Conservation (phyloP, 2,113 vertebrate species). For the Garra rufa region DNA sequence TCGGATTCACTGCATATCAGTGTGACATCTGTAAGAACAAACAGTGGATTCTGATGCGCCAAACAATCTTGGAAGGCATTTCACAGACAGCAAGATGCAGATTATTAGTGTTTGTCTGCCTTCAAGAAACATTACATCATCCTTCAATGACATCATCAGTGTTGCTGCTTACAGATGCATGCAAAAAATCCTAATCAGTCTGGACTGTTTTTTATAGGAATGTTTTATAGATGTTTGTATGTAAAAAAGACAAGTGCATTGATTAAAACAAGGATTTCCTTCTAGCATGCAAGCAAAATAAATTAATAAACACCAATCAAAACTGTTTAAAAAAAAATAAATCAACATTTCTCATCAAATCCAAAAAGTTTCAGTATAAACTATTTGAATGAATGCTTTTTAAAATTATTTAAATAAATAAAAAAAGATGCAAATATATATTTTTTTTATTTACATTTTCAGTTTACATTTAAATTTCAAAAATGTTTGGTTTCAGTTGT, state of each 20-base stretch:
- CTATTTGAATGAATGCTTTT: too few relatives aligned
- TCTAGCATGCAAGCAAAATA: not conserved
- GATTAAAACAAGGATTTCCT: not conserved
- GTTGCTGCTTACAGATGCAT: not conserved
- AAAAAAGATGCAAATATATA: too few relatives aligned
- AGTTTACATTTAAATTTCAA: too few relatives aligned
- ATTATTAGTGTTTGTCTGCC: not conserved
- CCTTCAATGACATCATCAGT: not conserved
- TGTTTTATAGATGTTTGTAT: too few relatives aligned
- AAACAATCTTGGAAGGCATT: not conserved
- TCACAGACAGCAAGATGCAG: not conserved
- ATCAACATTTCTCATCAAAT: too few relatives aligned
- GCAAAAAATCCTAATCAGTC: not conserved
- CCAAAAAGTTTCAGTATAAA: too few relatives aligned
- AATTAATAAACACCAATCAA: too few relatives aligned
- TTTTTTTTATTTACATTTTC: too few relatives aligned
- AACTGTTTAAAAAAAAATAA: too few relatives aligned
- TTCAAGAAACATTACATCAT: slow-evolving; percentile 1
- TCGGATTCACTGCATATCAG: not conserved
- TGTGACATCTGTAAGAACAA: not conserved
- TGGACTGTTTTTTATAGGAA: not conserved
- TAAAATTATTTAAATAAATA: too few relatives aligned
- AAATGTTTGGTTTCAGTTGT: too few relatives aligned
- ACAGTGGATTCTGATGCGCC: not conserved
- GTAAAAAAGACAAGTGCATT: not conserved